A percentile compares a stretch with the other conserved stretches of the same genome.
phyloP scores from a whole-genome alignment of 2,888 invertebrate genomes.

The Pseudococcus longispinus region DNA sequence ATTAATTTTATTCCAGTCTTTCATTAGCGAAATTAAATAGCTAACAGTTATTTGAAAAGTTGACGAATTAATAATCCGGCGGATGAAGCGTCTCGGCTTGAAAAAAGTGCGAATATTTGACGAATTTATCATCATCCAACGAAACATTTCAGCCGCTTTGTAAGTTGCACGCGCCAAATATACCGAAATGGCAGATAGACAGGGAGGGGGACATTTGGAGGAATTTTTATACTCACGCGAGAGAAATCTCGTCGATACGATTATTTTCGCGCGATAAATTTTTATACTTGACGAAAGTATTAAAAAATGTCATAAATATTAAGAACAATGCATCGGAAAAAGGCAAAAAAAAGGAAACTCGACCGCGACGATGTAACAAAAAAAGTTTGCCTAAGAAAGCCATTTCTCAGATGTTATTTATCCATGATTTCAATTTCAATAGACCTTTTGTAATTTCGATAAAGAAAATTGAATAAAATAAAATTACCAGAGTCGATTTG shows the following conservation, averaged over 20 bases:
- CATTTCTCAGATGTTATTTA: conserved; percentile 36
- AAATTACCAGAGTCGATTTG: conserved; percentile 43
- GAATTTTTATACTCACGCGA: not conserved
- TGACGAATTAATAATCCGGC: not conserved
- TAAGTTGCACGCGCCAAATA: not conserved
- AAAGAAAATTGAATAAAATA: conserved; percentile 47
- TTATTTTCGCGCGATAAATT: conserved; percentile 31
- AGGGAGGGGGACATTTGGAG: not conserved
- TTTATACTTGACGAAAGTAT: conserved; percentile 31
- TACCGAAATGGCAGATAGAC: not conserved
- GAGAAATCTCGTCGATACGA: not conserved
- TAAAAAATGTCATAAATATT: conserved; percentile 28
- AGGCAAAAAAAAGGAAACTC: not conserved
- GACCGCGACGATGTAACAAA: not conserved
- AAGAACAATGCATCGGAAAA: not conserved
- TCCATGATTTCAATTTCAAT: conserved; percentile 45
- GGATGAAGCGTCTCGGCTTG: not conserved
- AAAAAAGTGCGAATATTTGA: not conserved
- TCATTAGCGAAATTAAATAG: conserved; percentile 16
- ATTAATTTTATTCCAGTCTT: conserved; percentile 18
- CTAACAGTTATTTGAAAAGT: conserved; percentile 3
- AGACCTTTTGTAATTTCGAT: conserved; percentile 36
- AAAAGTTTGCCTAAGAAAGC: conserved; percentile 26
- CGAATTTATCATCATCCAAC: not conserved
- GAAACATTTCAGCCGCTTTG: not conserved